Evolutionary conservation across 1,140 invertebrate species (phyloP).

Genomic region (Nasonia vitripennis): DNA sequence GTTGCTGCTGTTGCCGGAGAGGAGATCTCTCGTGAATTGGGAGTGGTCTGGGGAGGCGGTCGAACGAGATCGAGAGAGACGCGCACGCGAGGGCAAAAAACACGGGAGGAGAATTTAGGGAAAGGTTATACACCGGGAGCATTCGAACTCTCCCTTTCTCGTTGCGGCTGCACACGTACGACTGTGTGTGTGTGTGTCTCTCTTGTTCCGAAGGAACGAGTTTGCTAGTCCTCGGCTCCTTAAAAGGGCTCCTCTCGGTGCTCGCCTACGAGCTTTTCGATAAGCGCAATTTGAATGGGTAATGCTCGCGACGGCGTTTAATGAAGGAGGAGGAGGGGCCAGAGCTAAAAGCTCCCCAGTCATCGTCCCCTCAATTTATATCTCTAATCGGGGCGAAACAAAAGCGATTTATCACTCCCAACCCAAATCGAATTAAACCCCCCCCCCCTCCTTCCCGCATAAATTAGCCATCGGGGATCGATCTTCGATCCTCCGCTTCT

Average conservation of each 20-base stretch:
- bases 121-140: constrained; percentile 39
- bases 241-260: constrained; percentile 37
- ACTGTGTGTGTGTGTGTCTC: not conserved
- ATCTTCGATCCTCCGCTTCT: not conserved
- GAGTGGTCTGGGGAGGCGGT: constrained; percentile 42
- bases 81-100: constrained; percentile 47
- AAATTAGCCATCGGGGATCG: constrained; percentile 37
- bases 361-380: constrained; percentile 37
- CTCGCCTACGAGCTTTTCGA: constrained; percentile 50
- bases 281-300: constrained; percentile 70
- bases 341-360: constrained; percentile 13
- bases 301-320: constrained; percentile 57
- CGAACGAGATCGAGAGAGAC: constrained; percentile 41
- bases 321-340: too few relatives aligned
- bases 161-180: not conserved
- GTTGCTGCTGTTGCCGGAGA: not conserved
- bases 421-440: constrained; percentile 37
- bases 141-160: constrained; percentile 1
- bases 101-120: constrained; percentile 46
- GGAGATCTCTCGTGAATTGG: constrained; percentile 21
- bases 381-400: constrained; percentile 41
- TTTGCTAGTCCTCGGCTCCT: constrained; percentile 50
- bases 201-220: constrained; percentile 5
- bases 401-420: constrained; percentile 35
- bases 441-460: not conserved